Evolutionary conservation across 35 echinoderm and acorn worm species (phyloP).

Genomic region (Heliocidaris erythrogramma): DNA sequence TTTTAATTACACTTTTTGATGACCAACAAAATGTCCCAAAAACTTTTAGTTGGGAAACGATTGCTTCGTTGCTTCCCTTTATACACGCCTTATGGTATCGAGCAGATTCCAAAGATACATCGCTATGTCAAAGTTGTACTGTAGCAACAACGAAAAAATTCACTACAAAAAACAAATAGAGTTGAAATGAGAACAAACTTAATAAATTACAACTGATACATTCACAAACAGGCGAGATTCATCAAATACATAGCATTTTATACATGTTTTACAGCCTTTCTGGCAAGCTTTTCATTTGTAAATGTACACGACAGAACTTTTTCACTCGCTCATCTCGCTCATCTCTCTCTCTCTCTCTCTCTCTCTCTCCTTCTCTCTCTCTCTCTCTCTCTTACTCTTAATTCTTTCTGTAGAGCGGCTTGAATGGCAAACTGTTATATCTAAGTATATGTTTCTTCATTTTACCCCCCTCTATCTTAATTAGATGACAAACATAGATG

Average conservation of each 20-base stretch:
- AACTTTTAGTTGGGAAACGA: not conserved
- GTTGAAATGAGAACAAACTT: not conserved
- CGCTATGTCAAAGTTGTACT: not conserved
- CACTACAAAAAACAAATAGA: not conserved
- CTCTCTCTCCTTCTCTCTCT: not conserved
- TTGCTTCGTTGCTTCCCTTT: not conserved
- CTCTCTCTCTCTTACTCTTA: not conserved
- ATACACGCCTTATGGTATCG: not conserved
- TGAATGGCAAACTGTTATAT: not conserved
- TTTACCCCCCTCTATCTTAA: not conserved
- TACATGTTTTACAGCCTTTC: slow-evolving; percentile 8
- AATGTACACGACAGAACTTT: not conserved
- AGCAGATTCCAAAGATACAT: not conserved
- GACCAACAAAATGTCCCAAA: not conserved
- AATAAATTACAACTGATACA: not conserved
- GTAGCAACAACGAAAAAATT: not conserved
- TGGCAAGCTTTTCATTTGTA: slow-evolving; percentile 7
- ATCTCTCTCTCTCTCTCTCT: not conserved
- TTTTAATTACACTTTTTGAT: slow-evolving; percentile 39
- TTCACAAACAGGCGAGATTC: not conserved
- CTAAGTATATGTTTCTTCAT: not conserved
- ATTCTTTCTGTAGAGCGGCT: not conserved
- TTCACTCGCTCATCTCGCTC: not conserved
- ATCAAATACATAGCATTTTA: slow-evolving; percentile 1
- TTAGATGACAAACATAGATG: not conserved